Conservation (phyloP, 2,888 invertebrate species). For the Synanthedon tipuliformis region DNA sequence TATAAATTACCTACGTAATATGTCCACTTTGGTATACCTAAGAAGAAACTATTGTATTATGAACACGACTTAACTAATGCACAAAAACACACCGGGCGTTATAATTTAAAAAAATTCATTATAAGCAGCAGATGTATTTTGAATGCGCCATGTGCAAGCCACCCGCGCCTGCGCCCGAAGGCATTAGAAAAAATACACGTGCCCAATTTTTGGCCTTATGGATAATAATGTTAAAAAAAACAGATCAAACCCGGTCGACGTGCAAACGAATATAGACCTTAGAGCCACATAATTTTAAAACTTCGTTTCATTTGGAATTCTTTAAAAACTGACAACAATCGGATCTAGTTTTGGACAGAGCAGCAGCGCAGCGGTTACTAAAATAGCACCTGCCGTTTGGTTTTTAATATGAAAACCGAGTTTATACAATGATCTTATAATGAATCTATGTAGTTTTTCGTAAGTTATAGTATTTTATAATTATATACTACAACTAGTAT, state of each 20-base stretch:
- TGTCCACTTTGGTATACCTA: too few species aligned
- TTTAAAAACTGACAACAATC: background rate
- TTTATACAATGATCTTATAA: too few species aligned
- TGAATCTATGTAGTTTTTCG: too few species aligned
- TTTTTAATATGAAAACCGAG: background rate
- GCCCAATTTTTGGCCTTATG: constrained; percentile 4
- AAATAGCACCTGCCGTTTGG: constrained; percentile 1
- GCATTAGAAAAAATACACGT: constrained; percentile 21
- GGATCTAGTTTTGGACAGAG: too few species aligned
- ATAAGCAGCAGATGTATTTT: constrained; percentile 23
- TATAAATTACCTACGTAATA: too few species aligned
- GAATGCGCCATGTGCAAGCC: constrained; percentile 20
- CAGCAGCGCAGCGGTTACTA: background rate
- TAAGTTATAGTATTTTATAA: too few species aligned
- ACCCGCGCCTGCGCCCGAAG: constrained; percentile 1
- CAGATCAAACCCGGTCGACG: background rate
- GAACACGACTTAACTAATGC: background rate
- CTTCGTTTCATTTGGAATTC: background rate
- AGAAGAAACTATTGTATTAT: too few species aligned
- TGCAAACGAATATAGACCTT: too few species aligned
- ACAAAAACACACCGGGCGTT: background rate
- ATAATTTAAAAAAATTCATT: background rate
- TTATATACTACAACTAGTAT: too few species aligned
- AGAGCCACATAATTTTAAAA: too few species aligned
- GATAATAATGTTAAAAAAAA: background rate